Evolutionary conservation across 2,888 invertebrate genomes (phyloP).

Genomic region (Pogonocherus hispidulus): DNA sequence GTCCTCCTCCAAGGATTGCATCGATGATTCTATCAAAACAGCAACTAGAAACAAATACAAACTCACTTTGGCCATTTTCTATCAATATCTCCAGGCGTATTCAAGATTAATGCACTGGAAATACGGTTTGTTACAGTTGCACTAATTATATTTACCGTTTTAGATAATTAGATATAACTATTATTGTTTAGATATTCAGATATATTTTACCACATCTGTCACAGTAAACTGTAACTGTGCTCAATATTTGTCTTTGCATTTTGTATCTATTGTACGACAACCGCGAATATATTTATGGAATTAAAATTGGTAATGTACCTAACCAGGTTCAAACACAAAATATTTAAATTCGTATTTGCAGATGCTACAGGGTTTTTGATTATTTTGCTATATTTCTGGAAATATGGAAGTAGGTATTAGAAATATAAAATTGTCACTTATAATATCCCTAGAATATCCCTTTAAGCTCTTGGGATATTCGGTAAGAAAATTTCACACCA

Average conservation of each 20-base stretch:
- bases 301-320: background rate
- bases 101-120: background rate
- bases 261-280: background rate
- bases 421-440: no score
- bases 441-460: no score
- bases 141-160: constrained; percentile 47
- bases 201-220: background rate
- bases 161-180: no score
- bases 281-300: background rate
- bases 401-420: no score
- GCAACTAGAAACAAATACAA: constrained; percentile 39
- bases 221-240: constrained; percentile 18
- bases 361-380: no score
- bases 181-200: constrained; percentile 20
- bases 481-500: no score
- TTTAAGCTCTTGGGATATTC: no score
- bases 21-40: constrained; percentile 39
- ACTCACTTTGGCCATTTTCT: constrained; percentile 30
- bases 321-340: background rate
- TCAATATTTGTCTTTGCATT: constrained; percentile 16
- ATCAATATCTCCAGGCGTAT: background rate
- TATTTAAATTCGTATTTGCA: background rate
- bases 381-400: no score
- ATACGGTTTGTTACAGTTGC: background rate
- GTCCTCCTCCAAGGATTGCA: constrained; percentile 53